Evolutionary conservation across 2,113 vertebrate genomes (phyloP).

Genomic region (Scophthalmus maximus): DNA sequence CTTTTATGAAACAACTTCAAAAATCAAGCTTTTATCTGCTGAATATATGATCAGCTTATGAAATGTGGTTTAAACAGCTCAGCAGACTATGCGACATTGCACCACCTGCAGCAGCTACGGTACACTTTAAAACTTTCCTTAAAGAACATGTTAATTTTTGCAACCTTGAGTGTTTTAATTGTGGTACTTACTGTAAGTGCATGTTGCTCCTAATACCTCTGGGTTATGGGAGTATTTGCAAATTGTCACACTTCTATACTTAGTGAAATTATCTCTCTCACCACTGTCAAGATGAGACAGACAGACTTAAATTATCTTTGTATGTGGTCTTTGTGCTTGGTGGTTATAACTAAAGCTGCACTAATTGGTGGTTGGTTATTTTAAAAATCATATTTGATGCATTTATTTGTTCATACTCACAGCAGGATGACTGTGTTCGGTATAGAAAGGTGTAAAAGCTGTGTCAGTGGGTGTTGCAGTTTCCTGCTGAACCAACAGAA

Average conservation of each 20-base stretch:
- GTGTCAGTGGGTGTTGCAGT: neutral
- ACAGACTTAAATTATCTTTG: neutral
- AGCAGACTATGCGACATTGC: neutral
- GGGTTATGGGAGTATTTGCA: too few species aligned
- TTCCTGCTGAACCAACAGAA: neutral
- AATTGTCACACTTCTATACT: neutral
- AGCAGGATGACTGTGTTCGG: neutral
- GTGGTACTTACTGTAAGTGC: too few species aligned
- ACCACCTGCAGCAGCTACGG: too few species aligned
- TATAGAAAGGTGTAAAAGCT: neutral
- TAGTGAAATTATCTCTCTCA: neutral
- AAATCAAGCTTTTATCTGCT: too few species aligned
- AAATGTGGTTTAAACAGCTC: neutral
- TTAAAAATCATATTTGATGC: neutral
- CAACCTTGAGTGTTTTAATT: too few species aligned
- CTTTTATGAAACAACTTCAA: neutral
- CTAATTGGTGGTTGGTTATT: too few species aligned
- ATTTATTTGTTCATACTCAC: neutral
- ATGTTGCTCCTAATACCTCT: too few species aligned
- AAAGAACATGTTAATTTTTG: too few species aligned
- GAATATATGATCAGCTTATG: neutral
- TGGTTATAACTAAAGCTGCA: neutral
- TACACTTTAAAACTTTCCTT: too few species aligned
- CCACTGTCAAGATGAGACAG: neutral
- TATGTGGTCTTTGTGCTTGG: neutral